A percentile compares a stretch with the other conserved stretches of the same genome.
Conservation (phyloP, 2,113 vertebrate genomes). For the Ptychochromis oligacanthus region DNA sequence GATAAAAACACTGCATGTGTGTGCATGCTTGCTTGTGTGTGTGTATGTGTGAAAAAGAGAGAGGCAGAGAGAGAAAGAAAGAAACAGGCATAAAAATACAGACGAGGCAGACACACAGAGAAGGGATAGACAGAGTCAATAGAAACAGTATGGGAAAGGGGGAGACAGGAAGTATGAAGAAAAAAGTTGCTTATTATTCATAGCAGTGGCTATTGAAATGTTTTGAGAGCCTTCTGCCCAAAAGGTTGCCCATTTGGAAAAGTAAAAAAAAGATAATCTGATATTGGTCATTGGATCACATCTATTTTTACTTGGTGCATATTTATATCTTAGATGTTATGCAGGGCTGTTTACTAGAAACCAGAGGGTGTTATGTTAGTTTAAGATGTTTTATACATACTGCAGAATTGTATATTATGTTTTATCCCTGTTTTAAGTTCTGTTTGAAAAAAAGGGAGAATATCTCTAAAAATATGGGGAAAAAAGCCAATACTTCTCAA, state of each 20-base stretch:
- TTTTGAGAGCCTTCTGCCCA: neutral
- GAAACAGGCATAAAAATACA: neutral
- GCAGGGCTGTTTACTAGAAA: too few species aligned
- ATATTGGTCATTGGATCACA: neutral
- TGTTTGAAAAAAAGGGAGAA: neutral
- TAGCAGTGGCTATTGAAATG: neutral
- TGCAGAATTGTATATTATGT: neutral
- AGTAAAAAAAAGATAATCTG: neutral
- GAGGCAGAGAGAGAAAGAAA: neutral
- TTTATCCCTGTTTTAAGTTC: neutral
- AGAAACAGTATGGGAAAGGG: neutral
- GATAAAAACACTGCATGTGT: neutral
- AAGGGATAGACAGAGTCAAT: neutral
- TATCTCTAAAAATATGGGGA: neutral
- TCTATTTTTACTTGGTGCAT: neutral
- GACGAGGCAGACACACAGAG: neutral
- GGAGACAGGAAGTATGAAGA: neutral
- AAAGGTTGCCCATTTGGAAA: neutral
- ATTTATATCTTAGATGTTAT: too few species aligned
- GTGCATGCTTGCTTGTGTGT: too few species aligned
- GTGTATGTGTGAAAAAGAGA: too few species aligned
- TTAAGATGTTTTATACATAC: neutral
- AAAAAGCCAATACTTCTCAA: neutral
- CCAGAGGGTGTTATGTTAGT: neutral
- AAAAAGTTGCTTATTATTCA: neutral